Conservation (phyloP, 2,113 vertebrate genomes). For the Eulemur rufifrons region DNA sequence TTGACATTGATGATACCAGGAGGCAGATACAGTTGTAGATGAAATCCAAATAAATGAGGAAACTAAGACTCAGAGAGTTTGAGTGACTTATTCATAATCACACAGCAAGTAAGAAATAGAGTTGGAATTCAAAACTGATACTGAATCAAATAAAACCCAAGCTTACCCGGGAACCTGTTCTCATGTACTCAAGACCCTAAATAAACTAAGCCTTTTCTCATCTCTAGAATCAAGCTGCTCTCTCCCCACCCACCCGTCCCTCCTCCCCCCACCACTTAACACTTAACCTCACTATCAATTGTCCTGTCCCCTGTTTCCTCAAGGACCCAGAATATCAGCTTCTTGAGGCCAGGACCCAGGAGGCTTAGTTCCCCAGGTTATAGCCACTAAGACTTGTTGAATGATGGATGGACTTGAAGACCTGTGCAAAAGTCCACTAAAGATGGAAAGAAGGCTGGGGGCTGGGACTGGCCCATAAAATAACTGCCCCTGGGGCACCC, state of each 20-base stretch:
- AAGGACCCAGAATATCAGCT: not conserved
- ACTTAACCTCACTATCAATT: too few relatives aligned
- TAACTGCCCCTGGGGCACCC: not conserved
- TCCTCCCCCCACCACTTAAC: not conserved
- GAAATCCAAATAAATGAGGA: not conserved
- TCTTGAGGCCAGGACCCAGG: not conserved
- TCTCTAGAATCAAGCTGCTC: not conserved
- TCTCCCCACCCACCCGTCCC: not conserved
- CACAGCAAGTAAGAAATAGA: not conserved
- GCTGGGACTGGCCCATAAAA: not conserved
- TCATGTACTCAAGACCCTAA: not conserved
- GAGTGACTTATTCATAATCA: not conserved
- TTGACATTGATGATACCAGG: not conserved
- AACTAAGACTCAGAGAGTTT: not conserved
- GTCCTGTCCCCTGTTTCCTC: not conserved
- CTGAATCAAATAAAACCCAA: not conserved
- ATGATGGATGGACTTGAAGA: not conserved
- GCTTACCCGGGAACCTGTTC: not conserved
- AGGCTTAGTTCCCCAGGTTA: not conserved
- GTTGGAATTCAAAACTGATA: not conserved
- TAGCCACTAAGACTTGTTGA: not conserved
- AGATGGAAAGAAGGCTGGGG: not conserved
- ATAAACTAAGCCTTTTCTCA: not conserved
- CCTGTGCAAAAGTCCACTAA: not conserved
- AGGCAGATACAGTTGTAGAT: not conserved